Evolutionary conservation across 2,113 vertebrate genomes (phyloP).

Genomic region (Elephas maximus): DNA sequence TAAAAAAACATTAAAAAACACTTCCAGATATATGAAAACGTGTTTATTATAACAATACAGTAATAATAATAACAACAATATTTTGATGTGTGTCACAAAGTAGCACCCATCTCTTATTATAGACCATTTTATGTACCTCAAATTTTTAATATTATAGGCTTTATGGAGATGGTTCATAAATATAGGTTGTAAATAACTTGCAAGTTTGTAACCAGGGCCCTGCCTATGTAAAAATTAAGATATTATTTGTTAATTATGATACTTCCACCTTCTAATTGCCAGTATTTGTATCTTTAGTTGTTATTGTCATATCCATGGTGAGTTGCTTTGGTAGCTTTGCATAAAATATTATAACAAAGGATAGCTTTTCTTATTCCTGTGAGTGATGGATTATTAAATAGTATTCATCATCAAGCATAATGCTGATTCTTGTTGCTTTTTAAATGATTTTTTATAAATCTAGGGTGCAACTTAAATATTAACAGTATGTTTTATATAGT

Average conservation of each 20-base stretch:
- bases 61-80: no score
- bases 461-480: not conserved
- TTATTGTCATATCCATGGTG: not conserved
- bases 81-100: no score
- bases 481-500: not conserved
- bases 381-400: not conserved
- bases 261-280: not conserved
- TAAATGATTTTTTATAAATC: not conserved
- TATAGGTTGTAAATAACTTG: no score
- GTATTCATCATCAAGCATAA: not conserved
- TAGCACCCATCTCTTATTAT: no score
- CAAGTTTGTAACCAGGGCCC: no score
- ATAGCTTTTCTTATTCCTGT: no score
- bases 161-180: no score
- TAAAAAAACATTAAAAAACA: no score
- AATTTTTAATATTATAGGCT: no score
- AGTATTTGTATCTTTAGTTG: not conserved
- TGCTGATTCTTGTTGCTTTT: not conserved
- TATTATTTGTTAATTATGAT: not conserved
- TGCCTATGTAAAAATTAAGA: not conserved
- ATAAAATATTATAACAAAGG: not conserved
- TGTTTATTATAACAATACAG: no score
- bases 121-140: no score
- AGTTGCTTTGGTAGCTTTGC: not conserved
- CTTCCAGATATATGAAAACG: no score